Conservation (phyloP, 2,113 vertebrate species). For the Chlorodrepanis virens region DNA sequence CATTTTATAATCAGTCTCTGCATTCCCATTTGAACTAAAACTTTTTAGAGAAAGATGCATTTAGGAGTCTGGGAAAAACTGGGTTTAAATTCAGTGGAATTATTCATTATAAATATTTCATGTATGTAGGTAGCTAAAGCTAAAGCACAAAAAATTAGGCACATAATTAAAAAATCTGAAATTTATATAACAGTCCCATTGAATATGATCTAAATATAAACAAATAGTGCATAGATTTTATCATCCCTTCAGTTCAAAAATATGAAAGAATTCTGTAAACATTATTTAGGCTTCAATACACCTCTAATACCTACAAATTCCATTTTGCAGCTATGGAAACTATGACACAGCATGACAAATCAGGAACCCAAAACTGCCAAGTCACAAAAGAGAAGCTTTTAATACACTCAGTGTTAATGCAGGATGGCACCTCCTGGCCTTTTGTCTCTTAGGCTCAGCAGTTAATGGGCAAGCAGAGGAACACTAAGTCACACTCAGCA, state of each 20-base stretch:
- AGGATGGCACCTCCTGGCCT: neutral
- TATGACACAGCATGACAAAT: neutral
- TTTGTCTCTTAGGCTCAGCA: neutral
- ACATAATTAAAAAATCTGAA: neutral
- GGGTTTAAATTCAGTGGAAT: neutral
- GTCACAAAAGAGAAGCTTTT: neutral
- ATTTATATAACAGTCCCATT: neutral
- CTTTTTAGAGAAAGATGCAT: neutral
- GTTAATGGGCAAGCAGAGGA: conserved; percentile 1
- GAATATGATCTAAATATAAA: neutral
- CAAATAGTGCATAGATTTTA: neutral
- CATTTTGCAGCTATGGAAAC: neutral
- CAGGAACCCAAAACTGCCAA: neutral
- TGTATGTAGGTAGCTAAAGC: rapidly evolving
- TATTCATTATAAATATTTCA: neutral
- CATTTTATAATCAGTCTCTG: neutral
- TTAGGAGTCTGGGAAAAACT: neutral
- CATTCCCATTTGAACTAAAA: neutral
- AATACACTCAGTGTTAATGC: neutral
- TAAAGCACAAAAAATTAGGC: neutral
- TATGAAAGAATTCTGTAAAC: neutral
- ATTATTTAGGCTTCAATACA: neutral
- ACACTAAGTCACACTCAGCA: neutral
- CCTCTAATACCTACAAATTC: neutral
- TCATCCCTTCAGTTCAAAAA: neutral